Conservation (phyloP, 2,797 vertebrate species). For the Sorex maritimensis region DNA sequence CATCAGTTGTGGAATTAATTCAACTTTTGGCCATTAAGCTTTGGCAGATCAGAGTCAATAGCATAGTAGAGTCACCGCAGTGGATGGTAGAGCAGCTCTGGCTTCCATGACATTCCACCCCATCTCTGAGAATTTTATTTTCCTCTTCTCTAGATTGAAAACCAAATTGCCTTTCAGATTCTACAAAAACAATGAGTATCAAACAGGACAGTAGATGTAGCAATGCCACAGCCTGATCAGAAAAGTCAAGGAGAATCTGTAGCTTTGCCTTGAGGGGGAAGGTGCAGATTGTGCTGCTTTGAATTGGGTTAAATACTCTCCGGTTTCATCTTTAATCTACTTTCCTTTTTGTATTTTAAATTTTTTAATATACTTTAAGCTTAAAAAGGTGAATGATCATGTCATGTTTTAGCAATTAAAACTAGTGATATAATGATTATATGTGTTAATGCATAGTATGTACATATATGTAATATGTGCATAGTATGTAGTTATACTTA, state of each 20-base stretch:
- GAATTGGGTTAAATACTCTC: background rate
- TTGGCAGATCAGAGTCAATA: background rate
- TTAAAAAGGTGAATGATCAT: background rate
- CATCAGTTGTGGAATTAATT: background rate
- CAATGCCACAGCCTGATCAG: background rate
- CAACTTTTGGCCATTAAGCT: background rate
- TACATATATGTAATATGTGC: background rate
- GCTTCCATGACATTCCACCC: background rate
- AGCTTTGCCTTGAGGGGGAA: background rate
- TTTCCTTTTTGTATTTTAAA: background rate
- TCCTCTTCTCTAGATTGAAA: background rate
- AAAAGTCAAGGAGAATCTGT: background rate
- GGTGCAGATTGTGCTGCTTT: background rate
- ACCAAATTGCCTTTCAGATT: background rate
- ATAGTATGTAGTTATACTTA: too few relatives aligned
- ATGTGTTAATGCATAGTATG: background rate
- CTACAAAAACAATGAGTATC: background rate
- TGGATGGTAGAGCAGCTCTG: too few relatives aligned
- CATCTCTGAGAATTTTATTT: background rate
- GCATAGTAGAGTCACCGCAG: background rate
- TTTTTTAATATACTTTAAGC: background rate
- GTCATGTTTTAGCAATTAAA: background rate
- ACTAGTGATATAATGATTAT: background rate
- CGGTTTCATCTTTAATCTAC: background rate
- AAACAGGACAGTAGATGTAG: background rate